These are phyloP conservation scores for Bufo gargarizans DNA, from an alignment of 2,113 vertebrate species.

Conservation along the genomic window DNA sequence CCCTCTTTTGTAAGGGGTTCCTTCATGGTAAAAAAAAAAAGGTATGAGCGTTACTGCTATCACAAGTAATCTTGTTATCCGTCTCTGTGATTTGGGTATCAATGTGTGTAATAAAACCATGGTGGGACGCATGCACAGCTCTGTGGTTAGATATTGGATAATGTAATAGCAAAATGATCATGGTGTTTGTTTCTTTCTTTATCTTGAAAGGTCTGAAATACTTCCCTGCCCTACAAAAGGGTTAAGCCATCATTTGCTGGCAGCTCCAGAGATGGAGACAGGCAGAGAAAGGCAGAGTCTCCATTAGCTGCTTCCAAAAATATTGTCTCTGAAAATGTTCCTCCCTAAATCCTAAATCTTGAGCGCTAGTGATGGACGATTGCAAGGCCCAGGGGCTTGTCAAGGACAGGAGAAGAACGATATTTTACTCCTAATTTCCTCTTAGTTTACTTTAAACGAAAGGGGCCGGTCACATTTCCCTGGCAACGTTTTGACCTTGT, in stretches of 20 bases:
- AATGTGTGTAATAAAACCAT: neutral
- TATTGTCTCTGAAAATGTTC: conserved; percentile 58
- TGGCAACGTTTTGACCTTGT: conserved; percentile 67
- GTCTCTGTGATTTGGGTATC: too few species aligned
- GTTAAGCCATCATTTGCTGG: conserved; percentile 35
- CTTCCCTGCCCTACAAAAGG: neutral
- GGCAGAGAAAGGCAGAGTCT: conserved; percentile 61
- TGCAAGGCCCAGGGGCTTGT: conserved; percentile 58
- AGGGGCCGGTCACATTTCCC: conserved; percentile 59
- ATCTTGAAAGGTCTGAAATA: conserved; percentile 7
- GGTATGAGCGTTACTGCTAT: neutral
- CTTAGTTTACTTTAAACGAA: conserved; percentile 72
- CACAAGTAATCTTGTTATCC: too few species aligned
- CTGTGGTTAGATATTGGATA: neutral
- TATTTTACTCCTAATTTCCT: conserved; percentile 69
- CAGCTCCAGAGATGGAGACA: conserved; percentile 35
- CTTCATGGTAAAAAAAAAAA: neutral
- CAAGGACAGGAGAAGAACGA: conserved; percentile 69
- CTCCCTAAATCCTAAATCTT: conserved; percentile 55
- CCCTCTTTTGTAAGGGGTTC: too few species aligned
- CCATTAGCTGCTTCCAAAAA: conserved; percentile 58
- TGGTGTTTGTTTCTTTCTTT: neutral
- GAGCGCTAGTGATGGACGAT: conserved; percentile 54
- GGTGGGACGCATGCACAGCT: neutral
- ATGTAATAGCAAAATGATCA: neutral